Percentiles rank a stretch among this genome's conserved stretches.
These are phyloP conservation scores for Diplodus sargus DNA, from an alignment of 2,797 vertebrate genomes.

Conservation along the genomic window DNA sequence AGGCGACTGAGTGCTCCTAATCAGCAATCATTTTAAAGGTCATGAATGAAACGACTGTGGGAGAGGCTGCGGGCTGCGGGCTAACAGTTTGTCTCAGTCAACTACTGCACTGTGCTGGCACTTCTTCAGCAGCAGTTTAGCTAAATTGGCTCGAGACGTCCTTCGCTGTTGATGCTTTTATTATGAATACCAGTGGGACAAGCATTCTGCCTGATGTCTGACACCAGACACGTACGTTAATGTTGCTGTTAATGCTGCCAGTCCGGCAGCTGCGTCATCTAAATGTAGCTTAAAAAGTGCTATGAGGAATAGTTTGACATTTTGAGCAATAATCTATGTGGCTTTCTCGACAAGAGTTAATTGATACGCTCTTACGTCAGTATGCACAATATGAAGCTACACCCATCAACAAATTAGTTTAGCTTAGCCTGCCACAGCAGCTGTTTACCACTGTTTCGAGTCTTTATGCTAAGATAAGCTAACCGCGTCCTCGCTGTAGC, in stretches of 20 bases:
- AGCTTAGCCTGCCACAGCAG: not conserved
- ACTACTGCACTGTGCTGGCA: constrained; percentile 46
- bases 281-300: not conserved
- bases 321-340: not conserved
- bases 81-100: constrained; percentile 69
- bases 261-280: not conserved
- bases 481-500: not conserved
- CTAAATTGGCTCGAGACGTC: constrained; percentile 46
- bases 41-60: constrained; percentile 62
- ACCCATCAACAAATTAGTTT: not conserved
- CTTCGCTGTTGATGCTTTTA: constrained; percentile 25
- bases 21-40: constrained; percentile 79
- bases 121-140: constrained; percentile 44
- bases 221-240: not conserved
- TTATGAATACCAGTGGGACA: constrained; percentile 4
- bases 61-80: constrained; percentile 59
- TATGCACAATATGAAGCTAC: too few species aligned
- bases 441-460: not conserved
- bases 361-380: too few species aligned
- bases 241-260: not conserved
- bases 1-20: constrained; percentile 70
- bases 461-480: not conserved
- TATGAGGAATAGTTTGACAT: not conserved
- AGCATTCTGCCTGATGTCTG: not conserved
- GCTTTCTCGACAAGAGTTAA: not conserved